Conservation (phyloP, 2,113 vertebrate species). For the Entosphenus tridentatus region DNA sequence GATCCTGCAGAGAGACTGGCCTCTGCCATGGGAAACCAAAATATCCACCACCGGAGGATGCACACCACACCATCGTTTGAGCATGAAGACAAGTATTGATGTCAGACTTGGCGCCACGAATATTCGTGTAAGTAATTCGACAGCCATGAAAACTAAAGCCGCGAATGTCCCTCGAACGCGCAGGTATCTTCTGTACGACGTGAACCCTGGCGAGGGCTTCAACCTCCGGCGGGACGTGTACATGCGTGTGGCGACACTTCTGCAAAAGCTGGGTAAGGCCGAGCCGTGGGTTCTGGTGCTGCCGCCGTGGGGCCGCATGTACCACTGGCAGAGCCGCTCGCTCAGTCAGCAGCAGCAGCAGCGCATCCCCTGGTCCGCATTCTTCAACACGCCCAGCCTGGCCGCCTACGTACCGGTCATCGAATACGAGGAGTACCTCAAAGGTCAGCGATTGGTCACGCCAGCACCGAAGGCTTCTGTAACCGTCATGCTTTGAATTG, state of each 20-base stretch:
- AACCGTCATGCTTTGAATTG: no score
- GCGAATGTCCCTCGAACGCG: neutral
- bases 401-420: conserved; percentile 59
- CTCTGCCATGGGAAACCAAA: no score
- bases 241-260: conserved; percentile 53
- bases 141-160: no score
- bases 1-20: no score
- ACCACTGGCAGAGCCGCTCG: conserved; percentile 81
- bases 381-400: conserved; percentile 62
- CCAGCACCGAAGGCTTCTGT: no score
- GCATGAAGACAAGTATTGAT: no score
- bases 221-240: conserved; percentile 91
- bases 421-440: conserved; percentile 73
- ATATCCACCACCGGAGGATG: no score
- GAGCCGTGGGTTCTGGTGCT: conserved; percentile 75
- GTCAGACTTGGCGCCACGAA: no score
- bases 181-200: conserved; percentile 80
- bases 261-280: conserved; percentile 44
- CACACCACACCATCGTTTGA: no score
- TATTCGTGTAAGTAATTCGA: no score
- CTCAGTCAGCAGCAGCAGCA: conserved; percentile 55
- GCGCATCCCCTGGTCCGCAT: conserved; percentile 56
- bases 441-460: conserved; percentile 27
- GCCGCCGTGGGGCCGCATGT: conserved; percentile 85
- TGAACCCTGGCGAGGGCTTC: conserved; percentile 85